phyloP scores from a whole-genome alignment of 2,888 invertebrate genomes.

The Patella pellucida region DNA sequence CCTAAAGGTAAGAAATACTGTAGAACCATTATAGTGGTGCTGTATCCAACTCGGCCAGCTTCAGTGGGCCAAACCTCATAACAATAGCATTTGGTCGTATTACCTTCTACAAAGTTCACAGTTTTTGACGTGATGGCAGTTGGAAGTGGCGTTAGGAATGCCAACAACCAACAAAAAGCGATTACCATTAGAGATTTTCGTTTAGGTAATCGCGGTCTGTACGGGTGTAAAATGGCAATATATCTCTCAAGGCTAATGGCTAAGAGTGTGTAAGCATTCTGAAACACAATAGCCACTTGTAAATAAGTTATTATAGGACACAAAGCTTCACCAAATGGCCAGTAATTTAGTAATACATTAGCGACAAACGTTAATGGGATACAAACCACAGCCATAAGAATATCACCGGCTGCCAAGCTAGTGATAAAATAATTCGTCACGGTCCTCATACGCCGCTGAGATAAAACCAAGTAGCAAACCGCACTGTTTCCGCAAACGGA shows the following conservation, averaged over 20 bases:
- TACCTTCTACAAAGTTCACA: conserved; percentile 21
- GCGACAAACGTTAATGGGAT: conserved; percentile 78
- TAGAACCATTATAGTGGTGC: conserved; percentile 81
- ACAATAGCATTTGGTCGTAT: conserved; percentile 3
- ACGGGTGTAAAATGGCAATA: conserved; percentile 89
- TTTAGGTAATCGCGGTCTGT: conserved; percentile 84
- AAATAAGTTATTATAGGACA: conserved; percentile 87
- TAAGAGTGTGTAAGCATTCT: conserved; percentile 89
- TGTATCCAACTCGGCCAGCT: conserved; percentile 73
- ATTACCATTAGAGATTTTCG: conserved; percentile 80
- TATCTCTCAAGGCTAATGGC: conserved; percentile 92
- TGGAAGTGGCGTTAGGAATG: conserved; percentile 84
- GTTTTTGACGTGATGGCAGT: conserved; percentile 80
- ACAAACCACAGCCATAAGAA: conserved; percentile 70
- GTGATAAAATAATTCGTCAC: conserved; percentile 82
- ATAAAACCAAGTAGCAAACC: conserved; percentile 88
- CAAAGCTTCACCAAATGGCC: conserved; percentile 87
- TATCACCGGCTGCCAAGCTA: conserved; percentile 68
- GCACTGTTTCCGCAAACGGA: conserved; percentile 72
- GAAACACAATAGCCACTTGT: conserved; percentile 75
- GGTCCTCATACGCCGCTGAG: conserved; percentile 88
- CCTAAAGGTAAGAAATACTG: conserved; percentile 86
- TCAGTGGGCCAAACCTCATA: conserved; percentile 23
- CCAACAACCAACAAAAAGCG: conserved; percentile 81
- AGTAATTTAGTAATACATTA: conserved; percentile 82